Base-by-base conservation (phyloP, 2,888 invertebrate genomes). In the Crocallis elinguaria region DNA sequence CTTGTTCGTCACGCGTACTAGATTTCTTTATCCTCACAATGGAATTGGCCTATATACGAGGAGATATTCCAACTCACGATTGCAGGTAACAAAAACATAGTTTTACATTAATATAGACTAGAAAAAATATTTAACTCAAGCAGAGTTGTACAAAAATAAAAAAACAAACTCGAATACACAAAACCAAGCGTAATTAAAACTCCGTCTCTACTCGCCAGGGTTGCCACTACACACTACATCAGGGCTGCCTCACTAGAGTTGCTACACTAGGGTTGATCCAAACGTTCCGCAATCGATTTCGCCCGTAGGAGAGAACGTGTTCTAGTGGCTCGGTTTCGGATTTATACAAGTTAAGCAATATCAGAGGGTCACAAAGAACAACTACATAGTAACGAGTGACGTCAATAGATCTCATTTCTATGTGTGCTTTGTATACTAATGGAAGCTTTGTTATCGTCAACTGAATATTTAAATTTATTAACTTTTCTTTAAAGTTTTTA, bases 241-340 rank as follows among this genome's bases (percentile, higher is more conserved):
- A 45, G 59, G 52, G 57, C 42, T 51, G 39, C 25, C 41, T 7
- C 36, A 37, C 19, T 41, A 52, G 57, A 55, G 55, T 46, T 51
- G 39, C 35, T 56, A 8, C 35, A 36, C 30, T 37, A 50, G 56
- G 56, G 56, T 54, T 50, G 39, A 17, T 57, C 16, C 38, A n/a
- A n/a, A n/a, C n/a, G n/a, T n/a, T n/a, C 17, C 46, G 57, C 61
- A 42, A 68, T 73, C 64, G 62, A 67, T 64, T 64, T 51, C 43
- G 59, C 55, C 64, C 68, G 54, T 41, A 57, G 57, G 57, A 51
- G 53, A 49, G 66, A 66, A 76, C 79, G 80, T 80, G 80, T 77
- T 79, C 76, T 67, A 80, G 79, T 79, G 77, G 71, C 42, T 62
- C 58, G 50, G 65, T 64, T 66, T 67, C 41, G 61, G 66, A 71